Percentiles rank a stretch among this genome's conserved stretches.
Conservation (phyloP, 2,888 invertebrate species). For the Perithous albicinctus region DNA sequence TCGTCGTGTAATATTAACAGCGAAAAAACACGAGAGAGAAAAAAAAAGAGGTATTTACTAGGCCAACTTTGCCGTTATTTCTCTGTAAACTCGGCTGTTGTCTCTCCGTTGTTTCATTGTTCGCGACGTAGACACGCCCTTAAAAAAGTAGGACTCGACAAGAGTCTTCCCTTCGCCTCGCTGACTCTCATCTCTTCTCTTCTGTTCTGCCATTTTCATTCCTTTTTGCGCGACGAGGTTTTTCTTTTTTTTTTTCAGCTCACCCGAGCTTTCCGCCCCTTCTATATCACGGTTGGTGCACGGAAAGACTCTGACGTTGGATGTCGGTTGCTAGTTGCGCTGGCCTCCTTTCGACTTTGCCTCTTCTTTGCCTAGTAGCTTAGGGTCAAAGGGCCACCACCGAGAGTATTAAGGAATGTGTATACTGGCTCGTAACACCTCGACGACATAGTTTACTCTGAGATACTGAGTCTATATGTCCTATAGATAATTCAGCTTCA, state of each 20-base stretch:
- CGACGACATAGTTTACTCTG: conserved; percentile 1
- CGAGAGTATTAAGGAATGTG: conserved; percentile 1
- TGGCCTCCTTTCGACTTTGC: conserved; percentile 65
- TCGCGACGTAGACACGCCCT: conserved; percentile 7
- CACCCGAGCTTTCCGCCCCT: not conserved
- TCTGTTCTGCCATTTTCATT: conserved; percentile 15
- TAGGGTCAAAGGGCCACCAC: conserved; percentile 27
- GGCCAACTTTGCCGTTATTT: conserved; percentile 12
- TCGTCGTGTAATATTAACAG: not conserved
- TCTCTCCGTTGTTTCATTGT: conserved; percentile 6
- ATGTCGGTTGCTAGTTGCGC: conserved; percentile 16
- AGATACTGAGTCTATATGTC: not conserved
- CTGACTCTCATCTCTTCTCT: conserved; percentile 17
- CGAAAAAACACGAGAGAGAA: not conserved
- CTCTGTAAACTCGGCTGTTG: not conserved
- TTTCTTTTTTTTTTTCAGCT: not conserved
- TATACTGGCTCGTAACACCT: conserved; percentile 6
- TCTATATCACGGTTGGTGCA: not conserved
- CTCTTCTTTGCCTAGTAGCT: not conserved
- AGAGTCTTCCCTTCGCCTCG: conserved; percentile 22
- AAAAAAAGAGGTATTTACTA: not conserved
- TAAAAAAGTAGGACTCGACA: conserved; percentile 41
- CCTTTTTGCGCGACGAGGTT: not conserved
- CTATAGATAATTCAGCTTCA: not conserved
- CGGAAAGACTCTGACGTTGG: no score